Percentiles rank a stretch among this genome's conserved stretches.
Evolutionary conservation across 2,113 vertebrate genomes (phyloP).

Genomic region (Ammodytes dubius): DNA sequence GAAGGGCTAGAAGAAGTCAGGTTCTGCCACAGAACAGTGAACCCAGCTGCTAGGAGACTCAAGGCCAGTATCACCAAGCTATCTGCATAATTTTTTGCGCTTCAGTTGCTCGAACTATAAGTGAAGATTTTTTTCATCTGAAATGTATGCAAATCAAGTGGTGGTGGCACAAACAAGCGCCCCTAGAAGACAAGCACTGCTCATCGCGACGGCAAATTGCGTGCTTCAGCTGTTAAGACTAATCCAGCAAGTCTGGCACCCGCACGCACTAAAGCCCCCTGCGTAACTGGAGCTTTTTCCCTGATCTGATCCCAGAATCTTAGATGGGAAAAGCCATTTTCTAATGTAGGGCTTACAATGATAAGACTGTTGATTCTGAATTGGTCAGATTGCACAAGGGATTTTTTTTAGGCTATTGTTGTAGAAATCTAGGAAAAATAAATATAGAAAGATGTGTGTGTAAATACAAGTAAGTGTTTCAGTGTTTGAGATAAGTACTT

Average conservation of each 20-base stretch:
- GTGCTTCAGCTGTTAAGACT: conserved; percentile 74
- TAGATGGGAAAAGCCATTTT: conserved; percentile 36
- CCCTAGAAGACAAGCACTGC: conserved; percentile 52
- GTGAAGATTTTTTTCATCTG: conserved; percentile 42
- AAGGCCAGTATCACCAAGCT: conserved; percentile 2
- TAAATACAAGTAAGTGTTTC: neutral
- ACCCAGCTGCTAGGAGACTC: conserved; percentile 16
- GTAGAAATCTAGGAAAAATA: conserved; percentile 3
- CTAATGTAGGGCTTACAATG: conserved; percentile 20
- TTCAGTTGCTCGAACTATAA: conserved; percentile 42
- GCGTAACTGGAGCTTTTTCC: conserved; percentile 30
- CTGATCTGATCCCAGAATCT: conserved; percentile 58
- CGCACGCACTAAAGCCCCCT: conserved; percentile 48
- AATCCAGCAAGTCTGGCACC: conserved; percentile 71
- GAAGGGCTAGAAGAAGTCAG: conserved; percentile 22
- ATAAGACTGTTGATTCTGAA: neutral
- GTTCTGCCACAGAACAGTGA: neutral
- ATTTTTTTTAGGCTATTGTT: neutral
- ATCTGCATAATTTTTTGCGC: conserved; percentile 62
- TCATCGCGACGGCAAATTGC: conserved; percentile 61
- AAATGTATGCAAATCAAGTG: conserved; percentile 67
- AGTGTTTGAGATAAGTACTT: neutral
- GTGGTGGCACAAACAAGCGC: conserved; percentile 58
- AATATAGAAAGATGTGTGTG: neutral
- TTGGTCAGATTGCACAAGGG: neutral